phyloP scores from a whole-genome alignment of 2,113 vertebrate genomes.

The Notechis scutatus region DNA sequence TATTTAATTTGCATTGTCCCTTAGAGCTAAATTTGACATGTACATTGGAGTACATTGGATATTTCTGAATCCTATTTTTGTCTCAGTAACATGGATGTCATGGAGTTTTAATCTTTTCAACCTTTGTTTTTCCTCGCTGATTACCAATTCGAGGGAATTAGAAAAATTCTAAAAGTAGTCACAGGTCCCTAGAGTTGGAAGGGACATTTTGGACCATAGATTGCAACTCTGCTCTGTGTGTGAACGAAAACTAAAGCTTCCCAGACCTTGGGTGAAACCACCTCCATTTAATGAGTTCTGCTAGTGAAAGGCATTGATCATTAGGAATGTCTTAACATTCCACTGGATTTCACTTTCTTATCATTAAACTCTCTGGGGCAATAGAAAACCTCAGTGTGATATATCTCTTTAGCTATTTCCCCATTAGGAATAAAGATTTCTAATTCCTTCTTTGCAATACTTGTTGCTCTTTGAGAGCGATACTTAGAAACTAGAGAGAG shows the following conservation, averaged over 20 bases:
- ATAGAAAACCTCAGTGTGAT: background rate
- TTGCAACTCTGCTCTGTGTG: background rate
- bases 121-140: background rate
- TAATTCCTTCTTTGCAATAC: background rate
- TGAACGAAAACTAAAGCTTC: background rate
- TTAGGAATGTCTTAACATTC: background rate
- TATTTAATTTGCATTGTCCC: background rate
- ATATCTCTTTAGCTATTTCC: background rate
- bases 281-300: background rate
- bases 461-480: background rate
- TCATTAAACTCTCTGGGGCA: background rate
- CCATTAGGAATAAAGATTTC: background rate
- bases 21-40: background rate
- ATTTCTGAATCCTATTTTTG: background rate
- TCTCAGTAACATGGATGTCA: background rate
- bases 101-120: background rate
- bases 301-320: background rate
- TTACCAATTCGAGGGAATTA: too few relatives aligned
- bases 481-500: background rate
- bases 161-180: background rate
- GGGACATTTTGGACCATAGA: background rate
- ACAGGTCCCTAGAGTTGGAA: background rate
- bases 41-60: background rate
- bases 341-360: background rate
- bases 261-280: background rate